These are phyloP conservation scores for Thecophora atra DNA, from an alignment of 2,888 invertebrate genomes.

Conservation along the genomic window DNA sequence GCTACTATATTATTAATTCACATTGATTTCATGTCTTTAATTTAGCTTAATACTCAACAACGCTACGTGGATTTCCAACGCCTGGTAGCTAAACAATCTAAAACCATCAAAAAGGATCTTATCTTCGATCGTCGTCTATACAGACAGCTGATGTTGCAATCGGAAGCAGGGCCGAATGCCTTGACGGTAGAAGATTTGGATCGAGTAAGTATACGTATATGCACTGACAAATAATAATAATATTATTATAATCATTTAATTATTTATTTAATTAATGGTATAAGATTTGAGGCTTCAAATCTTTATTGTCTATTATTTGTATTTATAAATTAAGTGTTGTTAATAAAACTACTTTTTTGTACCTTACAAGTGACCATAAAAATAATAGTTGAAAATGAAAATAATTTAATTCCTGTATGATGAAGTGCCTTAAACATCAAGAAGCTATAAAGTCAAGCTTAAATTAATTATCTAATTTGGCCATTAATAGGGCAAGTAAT, in stretches of 20 bases:
- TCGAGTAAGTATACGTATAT: slow-evolving; percentile 72
- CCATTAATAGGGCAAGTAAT: no score
- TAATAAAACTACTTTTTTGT: no score
- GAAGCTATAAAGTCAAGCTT: no score
- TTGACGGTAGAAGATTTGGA: slow-evolving; percentile 84
- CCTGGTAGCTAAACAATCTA: slow-evolving; percentile 79
- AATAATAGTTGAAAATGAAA: no score
- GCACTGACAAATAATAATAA: no score
- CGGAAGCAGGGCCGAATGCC: slow-evolving; percentile 85
- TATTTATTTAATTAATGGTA: no score
- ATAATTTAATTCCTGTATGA: no score
- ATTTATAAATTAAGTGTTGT: neutral
- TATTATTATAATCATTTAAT: no score
- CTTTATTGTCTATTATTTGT: neutral
- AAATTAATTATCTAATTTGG: no score
- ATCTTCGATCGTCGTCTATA: slow-evolving; percentile 76
- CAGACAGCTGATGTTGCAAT: slow-evolving; percentile 78
- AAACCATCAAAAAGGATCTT: slow-evolving; percentile 73
- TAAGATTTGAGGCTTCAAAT: neutral
- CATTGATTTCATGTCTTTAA: slow-evolving; percentile 7
- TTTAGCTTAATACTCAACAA: slow-evolving; percentile 81
- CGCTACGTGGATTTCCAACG: slow-evolving; percentile 85
- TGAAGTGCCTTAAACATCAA: no score
- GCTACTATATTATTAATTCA: neutral
- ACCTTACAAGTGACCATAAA: no score